These are phyloP conservation scores for Heterochromis multidens DNA, from an alignment of 2,113 vertebrate species.

Conservation along the genomic window DNA sequence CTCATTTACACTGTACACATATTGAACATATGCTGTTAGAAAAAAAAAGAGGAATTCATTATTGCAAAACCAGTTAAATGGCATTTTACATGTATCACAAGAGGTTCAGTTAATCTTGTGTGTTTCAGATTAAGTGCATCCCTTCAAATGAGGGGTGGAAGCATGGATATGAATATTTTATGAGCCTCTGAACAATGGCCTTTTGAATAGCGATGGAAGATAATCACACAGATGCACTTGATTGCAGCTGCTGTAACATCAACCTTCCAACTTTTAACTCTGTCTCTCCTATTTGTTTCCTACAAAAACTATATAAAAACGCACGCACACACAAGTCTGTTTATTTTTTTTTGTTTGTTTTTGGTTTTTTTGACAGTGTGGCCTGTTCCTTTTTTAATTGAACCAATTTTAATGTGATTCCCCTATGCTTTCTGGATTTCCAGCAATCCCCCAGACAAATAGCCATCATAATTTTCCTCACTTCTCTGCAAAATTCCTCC, in stretches of 20 bases:
- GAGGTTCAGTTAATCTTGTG: constrained; percentile 17
- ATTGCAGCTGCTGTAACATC: constrained; percentile 40
- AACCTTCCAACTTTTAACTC: neutral
- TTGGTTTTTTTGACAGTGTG: neutral
- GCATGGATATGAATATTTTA: constrained; percentile 60
- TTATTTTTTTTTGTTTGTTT: neutral
- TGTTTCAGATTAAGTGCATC: constrained; percentile 15
- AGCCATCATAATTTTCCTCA: neutral
- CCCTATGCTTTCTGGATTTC: neutral
- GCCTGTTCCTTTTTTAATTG: neutral
- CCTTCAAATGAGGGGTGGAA: constrained; percentile 14
- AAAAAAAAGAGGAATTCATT: constrained; percentile 28
- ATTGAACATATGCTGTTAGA: neutral
- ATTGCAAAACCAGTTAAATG: constrained; percentile 8
- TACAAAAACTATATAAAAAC: neutral
- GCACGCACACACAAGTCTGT: neutral
- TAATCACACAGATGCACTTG: constrained; percentile 42
- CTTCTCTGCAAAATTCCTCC: constrained; percentile 16
- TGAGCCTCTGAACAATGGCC: constrained; percentile 41
- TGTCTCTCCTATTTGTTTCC: neutral
- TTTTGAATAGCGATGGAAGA: constrained; percentile 32
- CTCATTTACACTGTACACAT: neutral
- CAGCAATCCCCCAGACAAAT: neutral
- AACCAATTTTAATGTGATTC: neutral
- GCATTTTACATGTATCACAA: constrained; percentile 21